Evolutionary conservation across 2,797 vertebrate genomes (phyloP), one percentile per base, ranked within the genome.

Genomic region (Danio kyathit): DNA sequence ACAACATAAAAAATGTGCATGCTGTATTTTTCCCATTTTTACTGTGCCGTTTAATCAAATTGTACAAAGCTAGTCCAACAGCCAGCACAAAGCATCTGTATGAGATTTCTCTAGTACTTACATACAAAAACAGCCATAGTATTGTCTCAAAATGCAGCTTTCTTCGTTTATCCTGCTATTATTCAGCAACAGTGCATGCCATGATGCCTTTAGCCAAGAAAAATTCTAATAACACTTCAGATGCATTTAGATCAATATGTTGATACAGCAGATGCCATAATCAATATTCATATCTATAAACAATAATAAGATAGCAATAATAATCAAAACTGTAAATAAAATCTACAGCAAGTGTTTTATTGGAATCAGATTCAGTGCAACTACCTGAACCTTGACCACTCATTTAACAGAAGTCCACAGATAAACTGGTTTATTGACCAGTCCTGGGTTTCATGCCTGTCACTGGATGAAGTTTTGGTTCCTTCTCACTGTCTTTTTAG

Each of bases 221-320:
- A 40, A 66, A 59, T 41, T 54, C 57, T 54, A 52, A 75, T 54
- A 12, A 38, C 29, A 71, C 43, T 73, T 70, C 70, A 69, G 4
- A 70, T 13, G 52, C 46, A 41, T 71, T 65, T 38, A 8, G 10
- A 82, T 72, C 60, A 57, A 56, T 79, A 54, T 66, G 76, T 80
- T 72, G 72, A 85, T 73, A 14, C 40, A 49, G 17, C 61, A 44
- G 40, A 17, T 41, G 19, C 4, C 14, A 6, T n/a, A 59, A 71
- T 41, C 7, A n/a, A 5, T 41, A 54, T 63, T n/a, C 8, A 16
- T 12, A 43, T 19, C 7, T 72, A 44, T 6, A 21, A 49, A 6
- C 1, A 29, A 29, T 29, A 29, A 38, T 5, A 10, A 49, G 29
- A 29, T 7, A 14, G 44, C 9, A 13, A 67, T 49, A 73, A 57